A percentile compares a stretch with the other conserved stretches of the same genome.
Evolutionary conservation across 2,797 vertebrate genomes (phyloP).

Genomic region (Aplochiton taeniatus): DNA sequence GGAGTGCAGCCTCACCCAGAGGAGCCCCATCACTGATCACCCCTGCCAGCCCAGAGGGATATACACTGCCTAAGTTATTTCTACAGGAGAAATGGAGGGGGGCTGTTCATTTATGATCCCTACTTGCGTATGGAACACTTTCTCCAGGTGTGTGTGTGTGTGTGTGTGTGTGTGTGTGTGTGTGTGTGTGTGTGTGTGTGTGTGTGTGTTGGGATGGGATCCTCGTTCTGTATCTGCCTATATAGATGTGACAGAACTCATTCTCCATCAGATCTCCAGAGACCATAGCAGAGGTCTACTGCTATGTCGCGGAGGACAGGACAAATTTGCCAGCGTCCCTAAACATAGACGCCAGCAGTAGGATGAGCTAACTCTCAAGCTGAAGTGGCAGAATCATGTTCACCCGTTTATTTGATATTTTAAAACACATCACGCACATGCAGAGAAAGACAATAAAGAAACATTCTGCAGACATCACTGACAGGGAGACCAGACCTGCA

Average conservation of each 20-base stretch:
- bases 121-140: constrained; percentile 38
- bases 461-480: constrained; percentile 2
- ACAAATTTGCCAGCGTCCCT: no score
- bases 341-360: no score
- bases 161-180: constrained; percentile 5
- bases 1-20: constrained; percentile 40
- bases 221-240: no score
- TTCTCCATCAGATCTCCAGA: no score
- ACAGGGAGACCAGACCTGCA: constrained; percentile 22
- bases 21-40: constrained; percentile 45
- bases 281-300: no score
- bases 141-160: background rate
- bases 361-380: no score
- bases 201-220: no score
- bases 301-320: no score
- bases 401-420: no score
- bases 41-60: constrained; percentile 40
- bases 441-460: constrained; percentile 32
- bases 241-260: no score
- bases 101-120: constrained; percentile 54
- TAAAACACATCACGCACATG: no score
- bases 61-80: constrained; percentile 38
- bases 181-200: constrained; percentile 15
- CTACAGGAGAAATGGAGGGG: constrained; percentile 19
- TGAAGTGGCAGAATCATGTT: no score